phyloP scores from a whole-genome alignment of 2,113 vertebrate species.

The Ceyx cyanopectus region DNA sequence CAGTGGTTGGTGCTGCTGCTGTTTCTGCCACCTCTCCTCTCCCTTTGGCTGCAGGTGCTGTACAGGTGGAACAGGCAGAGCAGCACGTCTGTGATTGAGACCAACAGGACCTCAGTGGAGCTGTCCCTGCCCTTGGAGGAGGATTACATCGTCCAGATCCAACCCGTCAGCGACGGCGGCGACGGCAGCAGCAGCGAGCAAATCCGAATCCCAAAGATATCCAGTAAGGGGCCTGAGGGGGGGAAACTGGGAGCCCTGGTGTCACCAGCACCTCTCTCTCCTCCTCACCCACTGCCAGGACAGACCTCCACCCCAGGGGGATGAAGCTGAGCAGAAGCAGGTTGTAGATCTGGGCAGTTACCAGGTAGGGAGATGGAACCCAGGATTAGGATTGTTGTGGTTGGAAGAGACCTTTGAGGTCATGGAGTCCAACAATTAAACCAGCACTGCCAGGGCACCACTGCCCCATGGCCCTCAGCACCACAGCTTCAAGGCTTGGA shows the following conservation, averaged over 20 bases:
- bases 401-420: background rate
- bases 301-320: background rate
- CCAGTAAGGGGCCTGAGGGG: conserved; percentile 73
- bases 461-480: too few species aligned
- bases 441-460: background rate
- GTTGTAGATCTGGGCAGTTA: background rate
- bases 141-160: conserved; percentile 96
- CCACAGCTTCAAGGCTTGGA: too few species aligned
- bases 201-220: conserved; percentile 93
- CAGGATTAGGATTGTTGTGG: background rate
- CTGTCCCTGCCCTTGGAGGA: conserved; percentile 91
- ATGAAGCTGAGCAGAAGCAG: rapidly evolving
- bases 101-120: conserved; percentile 94
- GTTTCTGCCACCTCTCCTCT: background rate
- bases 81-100: conserved; percentile 90
- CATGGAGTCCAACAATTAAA: background rate
- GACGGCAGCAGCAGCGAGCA: conserved; percentile 94
- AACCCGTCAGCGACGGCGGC: conserved; percentile 94
- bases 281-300: background rate
- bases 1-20: rapidly evolving
- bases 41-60: conserved; percentile 80
- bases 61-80: conserved; percentile 93
- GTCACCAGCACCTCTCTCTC: background rate
- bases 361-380: background rate
- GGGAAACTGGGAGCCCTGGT: background rate